Evolutionary conservation across 2,113 vertebrate genomes (phyloP).

Genomic region (Sinocyclocheilus anophthalmus): DNA sequence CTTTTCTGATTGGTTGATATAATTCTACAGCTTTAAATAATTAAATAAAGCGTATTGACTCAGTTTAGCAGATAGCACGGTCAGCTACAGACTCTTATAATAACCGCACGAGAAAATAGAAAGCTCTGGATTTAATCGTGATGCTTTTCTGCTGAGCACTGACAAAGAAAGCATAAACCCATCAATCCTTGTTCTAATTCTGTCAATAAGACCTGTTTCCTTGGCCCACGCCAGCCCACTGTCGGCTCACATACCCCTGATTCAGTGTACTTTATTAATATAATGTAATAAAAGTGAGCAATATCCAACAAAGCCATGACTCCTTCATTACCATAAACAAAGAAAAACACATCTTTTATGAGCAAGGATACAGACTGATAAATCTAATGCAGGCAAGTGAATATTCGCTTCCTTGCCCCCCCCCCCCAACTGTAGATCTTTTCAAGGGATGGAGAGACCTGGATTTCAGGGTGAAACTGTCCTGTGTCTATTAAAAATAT

Average conservation of each 20-base stretch:
- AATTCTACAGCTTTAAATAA: slow-evolving; percentile 1
- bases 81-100: slow-evolving; percentile 17
- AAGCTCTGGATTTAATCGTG: slow-evolving; percentile 19
- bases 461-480: not conserved
- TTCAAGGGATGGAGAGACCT: not conserved
- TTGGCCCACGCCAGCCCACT: not conserved
- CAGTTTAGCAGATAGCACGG: not conserved
- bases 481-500: not conserved
- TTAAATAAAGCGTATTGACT: slow-evolving; percentile 32
- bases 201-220: slow-evolving; percentile 29
- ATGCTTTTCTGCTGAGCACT: slow-evolving; percentile 39
- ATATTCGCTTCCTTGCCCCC: not conserved
- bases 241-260: not conserved
- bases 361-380: not conserved
- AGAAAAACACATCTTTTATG: not conserved
- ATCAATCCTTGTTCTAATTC: slow-evolving; percentile 40
- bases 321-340: slow-evolving; percentile 21
- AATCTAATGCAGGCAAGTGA: not conserved
- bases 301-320: not conserved
- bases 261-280: slow-evolving; percentile 32
- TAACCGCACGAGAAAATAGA: slow-evolving; percentile 13
- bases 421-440: not conserved
- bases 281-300: slow-evolving; percentile 18
- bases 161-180: slow-evolving; percentile 23
- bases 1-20: not conserved